A percentile compares a stretch with the other conserved stretches of the same genome.
Conservation (phyloP, 2,888 invertebrate genomes). For the Cataglyphis cursor region DNA sequence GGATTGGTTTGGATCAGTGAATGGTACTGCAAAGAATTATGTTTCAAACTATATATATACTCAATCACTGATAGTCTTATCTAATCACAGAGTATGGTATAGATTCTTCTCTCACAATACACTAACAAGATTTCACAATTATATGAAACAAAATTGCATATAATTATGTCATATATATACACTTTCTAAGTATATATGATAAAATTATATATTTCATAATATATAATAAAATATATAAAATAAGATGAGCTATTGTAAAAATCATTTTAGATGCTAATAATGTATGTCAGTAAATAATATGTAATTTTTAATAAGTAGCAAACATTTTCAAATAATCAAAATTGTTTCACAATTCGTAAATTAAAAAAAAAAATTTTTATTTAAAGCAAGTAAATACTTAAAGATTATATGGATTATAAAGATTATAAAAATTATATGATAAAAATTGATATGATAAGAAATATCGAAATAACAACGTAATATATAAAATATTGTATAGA, state of each 20-base stretch:
- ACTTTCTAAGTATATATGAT: not conserved
- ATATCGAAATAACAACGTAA: not conserved
- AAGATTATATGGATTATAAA: not conserved
- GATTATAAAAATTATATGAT: too few relatives aligned
- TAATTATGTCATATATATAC: not conserved
- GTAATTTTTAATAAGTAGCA: not conserved
- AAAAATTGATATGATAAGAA: not conserved
- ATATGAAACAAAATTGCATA: not conserved
- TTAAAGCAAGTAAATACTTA: not conserved
- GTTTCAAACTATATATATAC: not conserved
- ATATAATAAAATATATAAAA: not conserved
- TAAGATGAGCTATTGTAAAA: not conserved
- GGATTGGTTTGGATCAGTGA: not conserved
- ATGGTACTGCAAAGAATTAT: not conserved
- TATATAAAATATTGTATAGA: not conserved
- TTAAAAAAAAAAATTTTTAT: not conserved
- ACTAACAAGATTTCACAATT: not conserved
- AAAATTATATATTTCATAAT: not conserved
- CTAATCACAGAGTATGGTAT: slow-evolving; percentile 16
- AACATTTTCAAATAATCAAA: not conserved
- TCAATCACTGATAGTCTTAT: slow-evolving; percentile 22
- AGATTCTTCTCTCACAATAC: slow-evolving; percentile 4
- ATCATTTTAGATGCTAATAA: not conserved
- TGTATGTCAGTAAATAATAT: not conserved
- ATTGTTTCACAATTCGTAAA: not conserved